Evolutionary conservation across 2,888 invertebrate genomes (phyloP).

Genomic region (Caenorhabditis japonica): DNA sequence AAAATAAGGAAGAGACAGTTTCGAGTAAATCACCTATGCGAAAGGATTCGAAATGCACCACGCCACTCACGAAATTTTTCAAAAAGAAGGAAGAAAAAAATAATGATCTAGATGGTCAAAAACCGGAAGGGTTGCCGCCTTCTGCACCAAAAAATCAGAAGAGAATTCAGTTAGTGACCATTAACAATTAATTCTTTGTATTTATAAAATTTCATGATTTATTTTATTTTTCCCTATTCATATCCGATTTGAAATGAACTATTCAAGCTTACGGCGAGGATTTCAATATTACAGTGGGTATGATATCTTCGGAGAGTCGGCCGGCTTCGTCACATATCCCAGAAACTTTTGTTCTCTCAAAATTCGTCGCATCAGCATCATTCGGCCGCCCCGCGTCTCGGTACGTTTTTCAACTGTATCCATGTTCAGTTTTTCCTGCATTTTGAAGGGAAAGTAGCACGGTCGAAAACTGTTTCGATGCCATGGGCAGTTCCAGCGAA

Average conservation of each 20-base stretch:
- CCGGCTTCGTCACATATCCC: constrained; percentile 67
- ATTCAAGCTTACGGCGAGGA: too few species aligned
- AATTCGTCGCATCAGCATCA: constrained; percentile 72
- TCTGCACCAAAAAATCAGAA: constrained; percentile 3
- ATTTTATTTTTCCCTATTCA: too few species aligned
- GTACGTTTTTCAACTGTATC: constrained; percentile 68
- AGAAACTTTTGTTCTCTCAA: constrained; percentile 72
- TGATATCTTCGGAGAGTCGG: constrained; percentile 58
- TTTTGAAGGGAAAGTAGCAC: constrained; percentile 71
- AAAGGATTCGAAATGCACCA: constrained; percentile 25
- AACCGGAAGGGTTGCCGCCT: background rate
- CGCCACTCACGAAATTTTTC: constrained; percentile 42
- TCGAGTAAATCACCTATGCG: constrained; percentile 14
- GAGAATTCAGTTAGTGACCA: constrained; percentile 17
- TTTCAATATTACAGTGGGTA: constrained; percentile 57
- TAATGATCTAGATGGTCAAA: too few species aligned
- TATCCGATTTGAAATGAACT: too few species aligned
- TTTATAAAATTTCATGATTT: too few species aligned
- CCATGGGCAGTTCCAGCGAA: constrained; percentile 75
- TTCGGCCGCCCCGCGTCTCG: constrained; percentile 66
- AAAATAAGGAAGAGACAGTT: constrained; percentile 11
- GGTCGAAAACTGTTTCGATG: constrained; percentile 73
- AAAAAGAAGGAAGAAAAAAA: constrained; percentile 11
- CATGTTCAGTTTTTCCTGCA: constrained; percentile 69
- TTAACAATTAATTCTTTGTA: constrained; percentile 6